These are phyloP conservation scores for Drosophila tropicalis DNA, from an alignment of 1,140 invertebrate genomes.

Conservation along the genomic window DNA sequence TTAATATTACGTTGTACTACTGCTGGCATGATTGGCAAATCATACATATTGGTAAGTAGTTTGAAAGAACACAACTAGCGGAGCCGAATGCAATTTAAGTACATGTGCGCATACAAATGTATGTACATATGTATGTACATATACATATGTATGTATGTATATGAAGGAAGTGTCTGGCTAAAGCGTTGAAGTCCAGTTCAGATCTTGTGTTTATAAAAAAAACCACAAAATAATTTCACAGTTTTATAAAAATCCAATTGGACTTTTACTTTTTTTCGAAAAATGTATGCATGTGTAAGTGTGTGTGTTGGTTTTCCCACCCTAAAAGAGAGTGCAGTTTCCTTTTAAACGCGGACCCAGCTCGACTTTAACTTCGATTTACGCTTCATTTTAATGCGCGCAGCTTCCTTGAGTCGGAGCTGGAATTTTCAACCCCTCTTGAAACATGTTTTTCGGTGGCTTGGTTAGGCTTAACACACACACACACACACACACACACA, in stretches of 20 bases:
- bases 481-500: too few species aligned
- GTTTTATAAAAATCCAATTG: conserved; percentile 9
- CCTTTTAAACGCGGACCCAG: conserved; percentile 54
- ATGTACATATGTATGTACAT: background rate
- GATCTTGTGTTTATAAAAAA: background rate
- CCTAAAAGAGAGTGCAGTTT: conserved; percentile 43
- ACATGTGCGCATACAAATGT: too few species aligned
- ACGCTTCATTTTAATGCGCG: conserved; percentile 31
- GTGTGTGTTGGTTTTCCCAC: conserved; percentile 55
- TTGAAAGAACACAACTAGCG: background rate
- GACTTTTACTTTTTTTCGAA: background rate
- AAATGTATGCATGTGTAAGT: conserved; percentile 19
- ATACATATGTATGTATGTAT: too few species aligned
- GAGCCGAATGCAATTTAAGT: too few species aligned
- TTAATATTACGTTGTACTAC: background rate
- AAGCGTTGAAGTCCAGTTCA: conserved; percentile 10
- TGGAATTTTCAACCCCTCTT: conserved; percentile 58
- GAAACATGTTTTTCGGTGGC: conserved; percentile 68
- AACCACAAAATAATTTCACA: background rate
- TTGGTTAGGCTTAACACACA: conserved; percentile 39
- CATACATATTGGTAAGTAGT: background rate
- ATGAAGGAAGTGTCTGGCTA: background rate
- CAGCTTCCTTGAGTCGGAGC: conserved; percentile 62
- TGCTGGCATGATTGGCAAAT: background rate
- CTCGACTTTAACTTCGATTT: conserved; percentile 52